phyloP scores from a whole-genome alignment of 2,888 invertebrate genomes.

The Anagyrus pseudococci region DNA sequence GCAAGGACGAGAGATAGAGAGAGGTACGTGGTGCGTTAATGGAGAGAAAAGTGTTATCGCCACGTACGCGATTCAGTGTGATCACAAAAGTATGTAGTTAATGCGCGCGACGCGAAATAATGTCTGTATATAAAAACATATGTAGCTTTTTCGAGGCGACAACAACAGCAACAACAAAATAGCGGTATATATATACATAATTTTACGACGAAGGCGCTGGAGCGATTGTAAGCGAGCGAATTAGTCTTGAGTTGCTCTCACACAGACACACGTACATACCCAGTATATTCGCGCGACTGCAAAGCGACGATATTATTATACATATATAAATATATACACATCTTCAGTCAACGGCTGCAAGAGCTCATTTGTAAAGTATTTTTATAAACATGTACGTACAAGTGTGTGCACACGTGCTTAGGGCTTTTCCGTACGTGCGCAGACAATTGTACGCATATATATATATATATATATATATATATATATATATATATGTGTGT shows the following conservation, averaged over 20 bases:
- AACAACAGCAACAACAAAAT: too few relatives aligned
- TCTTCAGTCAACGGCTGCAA: conserved; percentile 4
- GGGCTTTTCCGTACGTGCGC: too few relatives aligned
- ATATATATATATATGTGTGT: too few relatives aligned
- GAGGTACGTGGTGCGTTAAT: background rate
- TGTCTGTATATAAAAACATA: conserved; percentile 29
- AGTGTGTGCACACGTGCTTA: too few relatives aligned
- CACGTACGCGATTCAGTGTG: background rate
- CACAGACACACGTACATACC: too few relatives aligned
- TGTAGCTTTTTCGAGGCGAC: conserved; percentile 26
- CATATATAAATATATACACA: too few relatives aligned
- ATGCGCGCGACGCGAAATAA: conserved; percentile 16
- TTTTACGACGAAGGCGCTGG: background rate
- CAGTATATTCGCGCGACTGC: too few relatives aligned
- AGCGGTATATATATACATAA: conserved; percentile 11
- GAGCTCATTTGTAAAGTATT: conserved; percentile 38
- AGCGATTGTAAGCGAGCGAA: background rate
- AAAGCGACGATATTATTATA: too few relatives aligned
- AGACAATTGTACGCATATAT: conserved; percentile 4
- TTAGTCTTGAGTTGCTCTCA: too few relatives aligned
- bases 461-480: too few relatives aligned
- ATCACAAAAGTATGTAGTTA: background rate
- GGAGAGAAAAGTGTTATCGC: background rate
- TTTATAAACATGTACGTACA: too few relatives aligned
- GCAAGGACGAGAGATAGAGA: background rate